Base-by-base conservation (phyloP, 2,113 vertebrate species). In the Raja brachyura region DNA sequence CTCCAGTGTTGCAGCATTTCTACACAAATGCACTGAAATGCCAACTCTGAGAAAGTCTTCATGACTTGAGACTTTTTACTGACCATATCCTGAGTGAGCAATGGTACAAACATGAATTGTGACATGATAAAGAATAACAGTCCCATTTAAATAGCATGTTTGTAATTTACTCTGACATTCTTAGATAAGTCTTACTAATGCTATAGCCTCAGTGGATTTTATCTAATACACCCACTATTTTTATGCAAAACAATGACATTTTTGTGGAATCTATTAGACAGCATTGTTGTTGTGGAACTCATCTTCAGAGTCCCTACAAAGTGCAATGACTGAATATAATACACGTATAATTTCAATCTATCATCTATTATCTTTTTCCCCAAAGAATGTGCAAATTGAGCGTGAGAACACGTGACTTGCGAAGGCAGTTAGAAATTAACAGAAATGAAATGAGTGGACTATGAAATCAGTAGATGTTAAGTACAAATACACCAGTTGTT, bases 381-480 rank as follows among this genome's bases (percentile, higher is more conserved):
- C n/a, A 28, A 88, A 88, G 83, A 33, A 61, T 66, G 83, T 31
- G 5, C 14, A 88, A 63, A 63, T 66, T 63, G 1, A 31, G 83
- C 28, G 20, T 63, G 13, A 14, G 28, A 13, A 13, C 28, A 88
- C 11, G 59, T 88, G 59, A n/a, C 28, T 18, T 61, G 5, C 59
- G 7, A 63, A 88, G 83, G 28, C 83, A 31, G 83, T 88, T 88
- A 88, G 83, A 88, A 88, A 88, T 88, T 88, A 88, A 88, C 83
- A 88, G 83, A 88, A 88, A 63, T 61, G 31, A n/a, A 61, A 88
- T 63, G 28, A 33, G 83, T 16, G 56, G 83, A n/a, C 59, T 88
- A 63, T 88, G 83, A 88, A 88, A 88, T 88, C 83, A 63, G 63
- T 88, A 88, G 83, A 63, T 88, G n/a, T 88, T 88, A 88, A 88